Evolutionary conservation across 2,113 vertebrate genomes (phyloP).

Genomic region (Cebidichthys violaceus): DNA sequence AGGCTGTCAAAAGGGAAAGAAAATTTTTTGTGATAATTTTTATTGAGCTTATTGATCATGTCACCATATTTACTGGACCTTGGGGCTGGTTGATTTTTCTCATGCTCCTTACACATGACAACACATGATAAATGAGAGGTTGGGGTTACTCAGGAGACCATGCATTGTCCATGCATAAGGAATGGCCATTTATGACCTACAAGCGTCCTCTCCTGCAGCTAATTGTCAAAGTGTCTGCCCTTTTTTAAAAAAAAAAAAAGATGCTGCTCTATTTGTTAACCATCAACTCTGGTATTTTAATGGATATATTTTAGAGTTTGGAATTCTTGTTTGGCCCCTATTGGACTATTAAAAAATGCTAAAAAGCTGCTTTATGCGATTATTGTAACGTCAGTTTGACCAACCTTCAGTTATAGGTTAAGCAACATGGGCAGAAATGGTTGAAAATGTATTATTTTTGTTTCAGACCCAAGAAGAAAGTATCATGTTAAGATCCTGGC

Average conservation of each 20-base stretch:
- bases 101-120: conserved; percentile 57
- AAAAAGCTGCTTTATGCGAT: background rate
- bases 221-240: conserved; percentile 34
- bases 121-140: conserved; percentile 64
- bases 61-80: conserved; percentile 31
- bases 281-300: conserved; percentile 14
- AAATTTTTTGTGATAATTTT: conserved; percentile 15
- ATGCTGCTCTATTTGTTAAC: conserved; percentile 34
- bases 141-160: conserved; percentile 53
- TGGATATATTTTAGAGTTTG: conserved; percentile 15
- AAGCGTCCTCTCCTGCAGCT: conserved; percentile 24
- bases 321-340: background rate
- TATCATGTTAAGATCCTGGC: conserved; percentile 95
- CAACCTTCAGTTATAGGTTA: background rate
- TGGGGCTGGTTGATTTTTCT: conserved; percentile 53
- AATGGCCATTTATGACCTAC: conserved; percentile 47
- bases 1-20: conserved; percentile 9
- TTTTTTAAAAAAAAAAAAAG: background rate
- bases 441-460: conserved; percentile 32
- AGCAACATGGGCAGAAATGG: background rate
- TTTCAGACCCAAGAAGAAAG: conserved; percentile 93
- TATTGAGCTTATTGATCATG: conserved; percentile 53
- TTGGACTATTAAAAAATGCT: background rate
- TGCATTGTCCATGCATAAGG: conserved; percentile 51
- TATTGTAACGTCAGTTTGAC: conserved; percentile 1